A percentile compares a stretch with the other conserved stretches of the same genome.
These are phyloP conservation scores for Malthinus flaveolus DNA, from an alignment of 2,888 invertebrate genomes.

Conservation along the genomic window DNA sequence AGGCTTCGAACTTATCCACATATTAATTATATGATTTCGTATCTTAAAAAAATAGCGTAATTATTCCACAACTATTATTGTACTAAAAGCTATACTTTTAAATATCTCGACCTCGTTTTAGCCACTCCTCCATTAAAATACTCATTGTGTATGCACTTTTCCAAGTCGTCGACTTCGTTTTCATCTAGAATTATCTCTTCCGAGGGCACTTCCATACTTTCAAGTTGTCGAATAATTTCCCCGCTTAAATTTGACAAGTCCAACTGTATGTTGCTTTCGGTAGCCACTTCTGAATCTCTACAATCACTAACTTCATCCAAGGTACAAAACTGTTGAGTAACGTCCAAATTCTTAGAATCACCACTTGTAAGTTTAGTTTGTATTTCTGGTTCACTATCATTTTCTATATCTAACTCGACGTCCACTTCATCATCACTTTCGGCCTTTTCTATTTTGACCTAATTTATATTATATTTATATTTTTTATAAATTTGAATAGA, in stretches of 20 bases:
- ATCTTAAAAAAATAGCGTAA: conserved; percentile 48
- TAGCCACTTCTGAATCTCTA: not conserved
- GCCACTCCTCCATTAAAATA: conserved; percentile 60
- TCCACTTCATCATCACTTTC: conserved; percentile 57
- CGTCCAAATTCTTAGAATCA: conserved; percentile 36
- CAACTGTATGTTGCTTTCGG: not conserved
- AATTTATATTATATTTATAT: not conserved
- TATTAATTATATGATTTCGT: conserved; percentile 61
- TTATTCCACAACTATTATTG: not conserved
- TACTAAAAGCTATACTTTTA: conserved; percentile 48
- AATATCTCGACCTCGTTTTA: conserved; percentile 62
- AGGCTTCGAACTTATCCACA: conserved; percentile 60
- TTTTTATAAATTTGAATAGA: too few relatives aligned
- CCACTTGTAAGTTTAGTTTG: conserved; percentile 64
- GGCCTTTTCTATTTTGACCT: conserved; percentile 50
- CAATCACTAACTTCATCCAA: too few relatives aligned
- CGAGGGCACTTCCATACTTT: conserved; percentile 54
- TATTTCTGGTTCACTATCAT: conserved; percentile 54
- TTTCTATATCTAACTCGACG: conserved; percentile 35
- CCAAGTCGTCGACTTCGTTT: conserved; percentile 56
- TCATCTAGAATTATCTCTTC: conserved; percentile 52
- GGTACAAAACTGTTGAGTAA: not conserved
- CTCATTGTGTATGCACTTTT: conserved; percentile 59
- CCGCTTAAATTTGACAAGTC: conserved; percentile 31
- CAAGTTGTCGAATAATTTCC: conserved; percentile 39